Conservation (phyloP, 2,113 vertebrate genomes). For the Gymnorhina tibicen region DNA sequence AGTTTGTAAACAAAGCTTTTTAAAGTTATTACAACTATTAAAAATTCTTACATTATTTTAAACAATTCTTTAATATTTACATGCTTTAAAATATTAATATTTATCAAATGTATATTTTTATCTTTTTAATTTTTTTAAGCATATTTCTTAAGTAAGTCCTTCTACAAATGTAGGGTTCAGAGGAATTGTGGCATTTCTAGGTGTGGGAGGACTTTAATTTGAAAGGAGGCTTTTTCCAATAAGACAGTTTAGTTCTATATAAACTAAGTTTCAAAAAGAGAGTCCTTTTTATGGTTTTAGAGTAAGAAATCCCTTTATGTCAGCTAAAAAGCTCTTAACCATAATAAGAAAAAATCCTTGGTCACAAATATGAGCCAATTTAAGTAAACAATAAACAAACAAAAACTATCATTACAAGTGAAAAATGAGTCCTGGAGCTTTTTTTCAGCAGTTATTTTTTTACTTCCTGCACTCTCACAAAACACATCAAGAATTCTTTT, state of each 20-base stretch:
- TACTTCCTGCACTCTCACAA: neutral
- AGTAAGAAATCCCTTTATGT: neutral
- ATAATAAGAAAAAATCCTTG: neutral
- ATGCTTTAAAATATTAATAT: neutral
- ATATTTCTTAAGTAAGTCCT: neutral
- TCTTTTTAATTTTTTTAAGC: neutral
- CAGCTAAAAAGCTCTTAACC: neutral
- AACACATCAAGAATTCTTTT: neutral
- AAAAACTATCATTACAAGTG: neutral
- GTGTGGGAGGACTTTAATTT: neutral
- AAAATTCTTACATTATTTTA: neutral
- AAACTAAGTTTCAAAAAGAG: neutral
- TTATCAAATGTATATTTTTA: neutral
- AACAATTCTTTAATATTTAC: neutral
- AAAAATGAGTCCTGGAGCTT: neutral
- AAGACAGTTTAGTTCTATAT: fast-evolving
- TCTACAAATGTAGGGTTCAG: neutral
- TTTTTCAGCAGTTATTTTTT: neutral
- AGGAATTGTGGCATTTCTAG: neutral
- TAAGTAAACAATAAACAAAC: neutral
- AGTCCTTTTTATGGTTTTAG: neutral
- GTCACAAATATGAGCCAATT: neutral
- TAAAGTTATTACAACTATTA: neutral
- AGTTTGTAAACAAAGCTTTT: neutral
- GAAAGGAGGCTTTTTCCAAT: neutral